Base-by-base conservation (phyloP, 2,888 invertebrate species). In the Cosmia pyralina region DNA sequence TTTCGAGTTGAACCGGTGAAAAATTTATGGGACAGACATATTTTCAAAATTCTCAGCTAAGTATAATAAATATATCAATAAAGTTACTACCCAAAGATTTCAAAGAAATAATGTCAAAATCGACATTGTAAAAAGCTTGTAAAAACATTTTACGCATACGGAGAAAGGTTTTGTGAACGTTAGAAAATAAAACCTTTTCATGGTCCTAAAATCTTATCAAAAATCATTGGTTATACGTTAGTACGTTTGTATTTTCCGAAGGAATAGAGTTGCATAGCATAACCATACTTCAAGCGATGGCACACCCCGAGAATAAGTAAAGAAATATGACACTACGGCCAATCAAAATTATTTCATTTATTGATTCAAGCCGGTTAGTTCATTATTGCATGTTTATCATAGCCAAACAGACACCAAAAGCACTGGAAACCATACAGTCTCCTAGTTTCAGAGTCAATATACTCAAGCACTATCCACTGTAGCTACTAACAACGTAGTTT, bases 401-500 rank as follows among this genome's bases (percentile, higher is more conserved):
- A 44, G 34, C 5, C 48, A n/a, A 28, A 57, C 22, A 50, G n/a
- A 22, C 11, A n/a, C 5, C n/a, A 38, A 62, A n/a, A 52, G 50
- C 13, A 1, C 13, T 11, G n/a, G 13, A 52, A 62, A 66, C 55
- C 55, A 58, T n/a, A 11, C 48, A 28, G 59, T 75, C 48, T 62
- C 0, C 59, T 55, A n/a, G 22, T 72, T 59, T 34, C n/a, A 75
- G 34, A 17, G 7, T 53, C 71, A 60, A 55, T 64, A 58, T 63
- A 69, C 52, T 60, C 17, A 28, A 71, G 34, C 38, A 58, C 59
- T 65, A 63, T 71, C 44, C 11, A 41, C 44, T 55, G 58, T 19
- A 46, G 46, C 4, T 34, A 59, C 34, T 53, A 70, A 69, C 70
- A 59, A 34, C 48, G 38, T 70, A 71, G 76, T 79, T 77, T 72